Conservation (phyloP, 2,888 invertebrate species). For the Aromia moschata region DNA sequence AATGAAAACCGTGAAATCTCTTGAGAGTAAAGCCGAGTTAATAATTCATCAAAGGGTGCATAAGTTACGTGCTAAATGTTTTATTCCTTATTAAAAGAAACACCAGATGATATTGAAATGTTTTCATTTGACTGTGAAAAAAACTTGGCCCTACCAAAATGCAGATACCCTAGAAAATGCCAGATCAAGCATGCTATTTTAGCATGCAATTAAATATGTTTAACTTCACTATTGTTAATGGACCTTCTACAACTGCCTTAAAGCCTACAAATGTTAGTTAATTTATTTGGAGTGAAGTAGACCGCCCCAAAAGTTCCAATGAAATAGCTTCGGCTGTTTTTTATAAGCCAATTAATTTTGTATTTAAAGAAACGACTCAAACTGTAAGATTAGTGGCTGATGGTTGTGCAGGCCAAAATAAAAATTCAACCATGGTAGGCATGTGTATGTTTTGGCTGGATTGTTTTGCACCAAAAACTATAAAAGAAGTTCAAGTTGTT, state of each 20-base stretch:
- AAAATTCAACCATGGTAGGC: background rate
- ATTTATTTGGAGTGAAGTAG: background rate
- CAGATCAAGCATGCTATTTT: background rate
- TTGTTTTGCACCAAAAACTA: background rate
- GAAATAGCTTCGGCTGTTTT: background rate
- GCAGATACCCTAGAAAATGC: too few relatives aligned
- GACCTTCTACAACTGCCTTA: background rate
- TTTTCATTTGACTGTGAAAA: background rate
- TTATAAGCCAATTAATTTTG: background rate
- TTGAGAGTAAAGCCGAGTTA: too few relatives aligned
- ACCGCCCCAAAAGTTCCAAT: background rate
- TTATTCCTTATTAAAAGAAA: too few relatives aligned
- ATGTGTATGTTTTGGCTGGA: background rate
- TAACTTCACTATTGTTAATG: background rate
- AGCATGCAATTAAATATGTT: constrained; percentile 5
- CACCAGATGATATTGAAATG: background rate
- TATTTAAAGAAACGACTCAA: background rate
- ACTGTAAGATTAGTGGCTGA: background rate
- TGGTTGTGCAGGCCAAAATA: background rate
- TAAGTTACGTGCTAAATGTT: too few relatives aligned
- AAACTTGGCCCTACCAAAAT: background rate
- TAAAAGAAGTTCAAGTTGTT: background rate
- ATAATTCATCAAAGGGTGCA: too few relatives aligned
- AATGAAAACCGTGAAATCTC: too few relatives aligned
- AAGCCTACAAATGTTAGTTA: background rate